Percentiles rank a stretch among this genome's conserved stretches.
Conservation (phyloP, 2,797 vertebrate species). For the Tragelaphus oryx region DNA sequence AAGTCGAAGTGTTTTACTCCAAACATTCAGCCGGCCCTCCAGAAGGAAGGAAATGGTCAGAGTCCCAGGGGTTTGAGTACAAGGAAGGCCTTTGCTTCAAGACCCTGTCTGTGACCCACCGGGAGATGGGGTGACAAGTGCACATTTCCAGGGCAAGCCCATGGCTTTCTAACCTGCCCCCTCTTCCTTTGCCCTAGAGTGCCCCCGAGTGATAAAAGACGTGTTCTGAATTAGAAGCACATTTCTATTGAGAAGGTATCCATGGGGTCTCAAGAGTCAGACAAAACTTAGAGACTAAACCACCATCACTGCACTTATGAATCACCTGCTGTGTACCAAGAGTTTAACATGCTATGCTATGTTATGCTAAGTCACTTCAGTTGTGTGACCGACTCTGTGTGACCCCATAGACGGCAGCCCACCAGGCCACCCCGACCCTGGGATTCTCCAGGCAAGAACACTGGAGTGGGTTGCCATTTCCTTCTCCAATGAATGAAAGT, state of each 20-base stretch:
- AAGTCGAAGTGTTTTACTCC: conserved; percentile 39
- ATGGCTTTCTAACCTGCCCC: neutral
- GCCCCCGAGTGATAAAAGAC: neutral
- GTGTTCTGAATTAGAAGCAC: neutral
- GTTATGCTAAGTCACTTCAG: no score
- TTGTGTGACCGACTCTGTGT: no score
- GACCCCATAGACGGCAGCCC: no score
- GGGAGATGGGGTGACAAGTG: no score
- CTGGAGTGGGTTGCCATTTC: no score
- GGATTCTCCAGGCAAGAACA: no score
- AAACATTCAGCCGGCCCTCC: neutral
- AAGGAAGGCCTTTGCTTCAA: conserved; percentile 27
- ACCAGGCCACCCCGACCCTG: no score
- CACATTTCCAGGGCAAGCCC: neutral
- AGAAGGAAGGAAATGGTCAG: neutral
- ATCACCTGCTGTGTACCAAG: neutral
- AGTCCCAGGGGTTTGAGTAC: conserved; percentile 23
- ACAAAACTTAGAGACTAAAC: neutral
- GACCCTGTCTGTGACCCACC: neutral
- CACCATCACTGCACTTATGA: neutral
- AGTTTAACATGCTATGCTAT: no score
- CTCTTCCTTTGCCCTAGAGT: neutral
- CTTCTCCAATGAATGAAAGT: no score
- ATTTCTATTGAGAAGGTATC: neutral
- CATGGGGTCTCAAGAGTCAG: neutral